These are phyloP conservation scores for Olivierus martensii DNA, from an alignment of 1,140 invertebrate species.

Conservation along the genomic window DNA sequence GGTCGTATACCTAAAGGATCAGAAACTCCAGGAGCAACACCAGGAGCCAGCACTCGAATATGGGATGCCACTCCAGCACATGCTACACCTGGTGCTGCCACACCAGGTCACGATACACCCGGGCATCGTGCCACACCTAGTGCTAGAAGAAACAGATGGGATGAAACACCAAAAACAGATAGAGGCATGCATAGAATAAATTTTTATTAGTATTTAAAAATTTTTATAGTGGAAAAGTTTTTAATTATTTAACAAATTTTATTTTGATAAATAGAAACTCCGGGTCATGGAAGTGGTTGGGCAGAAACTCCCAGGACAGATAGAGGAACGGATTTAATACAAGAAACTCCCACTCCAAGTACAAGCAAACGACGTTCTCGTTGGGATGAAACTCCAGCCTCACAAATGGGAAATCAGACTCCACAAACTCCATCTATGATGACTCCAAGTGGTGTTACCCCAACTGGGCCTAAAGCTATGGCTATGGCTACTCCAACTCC, in stretches of 20 bases:
- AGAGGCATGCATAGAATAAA: conserved; percentile 41
- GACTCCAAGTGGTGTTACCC: conserved; percentile 66
- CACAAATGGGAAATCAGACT: conserved; percentile 36
- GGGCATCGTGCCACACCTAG: conserved; percentile 55
- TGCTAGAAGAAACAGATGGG: conserved; percentile 88
- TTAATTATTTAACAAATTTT: not conserved
- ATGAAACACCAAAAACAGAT: conserved; percentile 97
- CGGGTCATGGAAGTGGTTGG: conserved; percentile 86
- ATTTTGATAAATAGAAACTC: conserved; percentile 59
- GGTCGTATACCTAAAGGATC: conserved; percentile 57
- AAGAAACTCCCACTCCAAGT: conserved; percentile 77
- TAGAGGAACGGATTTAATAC: conserved; percentile 62
- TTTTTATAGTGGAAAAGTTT: not conserved
- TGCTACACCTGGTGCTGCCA: conserved; percentile 71
- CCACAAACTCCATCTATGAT: conserved; percentile 42
- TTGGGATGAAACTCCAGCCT: conserved; percentile 91
- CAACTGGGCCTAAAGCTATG: conserved; percentile 93
- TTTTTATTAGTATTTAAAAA: not conserved
- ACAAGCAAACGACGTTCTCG: conserved; percentile 79
- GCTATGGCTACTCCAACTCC: conserved; percentile 94
- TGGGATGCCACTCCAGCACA: conserved; percentile 86
- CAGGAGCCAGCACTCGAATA: conserved; percentile 58
- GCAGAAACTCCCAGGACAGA: conserved; percentile 95
- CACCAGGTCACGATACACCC: conserved; percentile 77
- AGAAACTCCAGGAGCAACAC: conserved; percentile 86